These are phyloP conservation scores for Opisthograptis luteolata DNA, from an alignment of 2,888 invertebrate species.

Conservation along the genomic window DNA sequence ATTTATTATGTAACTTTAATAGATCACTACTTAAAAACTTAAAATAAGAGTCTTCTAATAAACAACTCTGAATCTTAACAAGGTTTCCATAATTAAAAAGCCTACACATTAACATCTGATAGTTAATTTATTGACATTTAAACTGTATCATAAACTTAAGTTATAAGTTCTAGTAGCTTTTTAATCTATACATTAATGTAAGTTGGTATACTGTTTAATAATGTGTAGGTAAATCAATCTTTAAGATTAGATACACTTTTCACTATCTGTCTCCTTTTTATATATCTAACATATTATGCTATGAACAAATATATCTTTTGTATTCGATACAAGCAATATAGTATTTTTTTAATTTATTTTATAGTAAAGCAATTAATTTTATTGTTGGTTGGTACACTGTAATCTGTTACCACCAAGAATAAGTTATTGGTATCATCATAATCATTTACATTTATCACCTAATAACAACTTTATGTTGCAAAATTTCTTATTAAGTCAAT, in stretches of 20 bases:
- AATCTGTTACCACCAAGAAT: not conserved
- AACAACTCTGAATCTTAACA: slow-evolving; percentile 30
- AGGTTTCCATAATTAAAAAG: slow-evolving; percentile 38
- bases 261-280: too few relatives aligned
- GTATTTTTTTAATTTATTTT: too few relatives aligned
- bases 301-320: too few relatives aligned
- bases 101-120: slow-evolving; percentile 36
- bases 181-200: too few relatives aligned
- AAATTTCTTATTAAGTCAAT: slow-evolving; percentile 4
- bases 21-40: slow-evolving; percentile 2
- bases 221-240: too few relatives aligned
- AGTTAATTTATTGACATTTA: slow-evolving; percentile 32
- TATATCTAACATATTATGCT: too few relatives aligned
- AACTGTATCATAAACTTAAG: slow-evolving; percentile 34
- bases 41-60: slow-evolving; percentile 18
- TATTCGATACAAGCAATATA: too few relatives aligned
- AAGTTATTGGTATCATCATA: slow-evolving; percentile 1
- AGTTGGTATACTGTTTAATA: too few relatives aligned
- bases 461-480: slow-evolving; percentile 6
- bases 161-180: slow-evolving; percentile 27
- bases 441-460: too few relatives aligned
- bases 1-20: slow-evolving; percentile 5
- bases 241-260: too few relatives aligned
- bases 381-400: too few relatives aligned
- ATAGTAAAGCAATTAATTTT: too few relatives aligned